Evolutionary conservation across 2,888 invertebrate species (phyloP), one percentile per base, ranked within the genome.

Genomic region (Protophormia terraenovae): DNA sequence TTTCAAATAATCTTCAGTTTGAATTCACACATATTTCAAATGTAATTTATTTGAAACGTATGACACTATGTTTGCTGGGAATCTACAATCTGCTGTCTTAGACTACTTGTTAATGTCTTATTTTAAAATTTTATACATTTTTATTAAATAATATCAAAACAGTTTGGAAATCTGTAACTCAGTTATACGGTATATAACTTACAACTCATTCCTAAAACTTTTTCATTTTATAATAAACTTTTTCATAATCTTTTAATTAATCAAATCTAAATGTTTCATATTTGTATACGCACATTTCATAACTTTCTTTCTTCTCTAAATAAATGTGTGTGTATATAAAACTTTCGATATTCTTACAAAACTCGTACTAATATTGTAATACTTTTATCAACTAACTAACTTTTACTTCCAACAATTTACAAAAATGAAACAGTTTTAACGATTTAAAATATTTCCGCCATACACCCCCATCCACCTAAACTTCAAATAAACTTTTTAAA

Each of bases 241-340:
- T 6, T 35, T 38, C 7, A 12, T 72, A 80, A 80, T 80, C 72
- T 72, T 72, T 72, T 66, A 80, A 80, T 80, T 35, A 72, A 72
- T 55, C 27, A 45, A 72, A 24, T 55, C 64, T 45, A 14, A 62
- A 64, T 41, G 38, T 22, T 71, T 64, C 71, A 53, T 55, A 64
- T 64, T 72, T 72, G 41, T 53, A 1, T 41, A 64, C 45, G 64
- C 72, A 41, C 29, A 53, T 64, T 72, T 32, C 22, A 24, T 66
- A 67, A 77, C 47, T 47, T 58, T 58, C 45, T 16, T 38, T 12
- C 4, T 47, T n/a, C n/a, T n/a, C n/a, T n/a, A n/a, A n/a, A n/a
- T 16, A 62, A 75, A 27, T 27, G 12, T 55, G 1, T 55, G 50
- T 75, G 38, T 50, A 64, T 47, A 53, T 24, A 45, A 76, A 45